Evolutionary conservation across 2,797 vertebrate genomes (phyloP).

Genomic region (Malurus splendens): DNA sequence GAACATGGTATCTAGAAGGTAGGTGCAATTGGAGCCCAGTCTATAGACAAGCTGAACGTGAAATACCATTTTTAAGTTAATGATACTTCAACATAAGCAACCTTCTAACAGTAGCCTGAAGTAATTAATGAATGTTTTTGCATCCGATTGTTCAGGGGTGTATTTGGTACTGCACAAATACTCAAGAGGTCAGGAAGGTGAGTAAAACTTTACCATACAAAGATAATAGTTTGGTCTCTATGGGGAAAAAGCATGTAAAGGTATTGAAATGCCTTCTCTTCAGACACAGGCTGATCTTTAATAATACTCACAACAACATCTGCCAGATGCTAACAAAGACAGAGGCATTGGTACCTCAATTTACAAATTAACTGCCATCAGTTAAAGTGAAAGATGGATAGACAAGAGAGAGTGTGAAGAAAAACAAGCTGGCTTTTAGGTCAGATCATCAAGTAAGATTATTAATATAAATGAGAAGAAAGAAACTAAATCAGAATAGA

Average conservation of each 20-base stretch:
- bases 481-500: neutral
- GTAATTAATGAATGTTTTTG: neutral
- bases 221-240: neutral
- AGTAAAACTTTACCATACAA: neutral
- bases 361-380: constrained; percentile 1
- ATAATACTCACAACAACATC: neutral
- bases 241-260: accelerated
- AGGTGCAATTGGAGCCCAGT: neutral
- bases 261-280: neutral
- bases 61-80: neutral
- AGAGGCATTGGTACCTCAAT: neutral
- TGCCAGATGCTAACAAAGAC: neutral
- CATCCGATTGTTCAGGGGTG: neutral
- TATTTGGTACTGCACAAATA: neutral
- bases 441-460: neutral
- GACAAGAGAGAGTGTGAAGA: neutral
- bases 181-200: neutral
- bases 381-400: neutral
- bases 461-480: neutral
- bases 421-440: neutral
- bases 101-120: neutral
- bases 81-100: neutral
- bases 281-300: neutral
- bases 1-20: neutral
- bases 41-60: neutral